Percentiles rank a stretch among this genome's conserved stretches.
These are phyloP conservation scores for Arenaria interpres DNA, from an alignment of 2,113 vertebrate species.

Conservation along the genomic window DNA sequence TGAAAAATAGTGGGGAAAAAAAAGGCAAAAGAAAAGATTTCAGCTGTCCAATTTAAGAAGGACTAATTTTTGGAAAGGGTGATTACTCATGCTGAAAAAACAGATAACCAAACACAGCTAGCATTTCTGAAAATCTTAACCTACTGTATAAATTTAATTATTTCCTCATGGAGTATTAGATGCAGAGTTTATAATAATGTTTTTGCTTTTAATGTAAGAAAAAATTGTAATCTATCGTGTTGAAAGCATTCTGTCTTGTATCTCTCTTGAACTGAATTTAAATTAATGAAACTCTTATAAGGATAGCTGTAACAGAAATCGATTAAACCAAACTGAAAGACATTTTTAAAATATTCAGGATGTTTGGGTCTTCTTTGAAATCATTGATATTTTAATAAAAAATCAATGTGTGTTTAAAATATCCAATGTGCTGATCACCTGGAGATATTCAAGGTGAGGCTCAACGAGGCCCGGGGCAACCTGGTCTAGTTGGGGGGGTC, in stretches of 20 bases:
- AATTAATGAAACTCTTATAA: not conserved
- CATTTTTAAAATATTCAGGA: not conserved
- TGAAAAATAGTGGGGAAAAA: rapidly evolving
- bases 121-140: not conserved
- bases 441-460: no score
- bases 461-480: no score
- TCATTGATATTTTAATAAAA: not conserved
- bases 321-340: not conserved
- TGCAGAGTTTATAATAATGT: not conserved
- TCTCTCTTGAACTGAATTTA: not conserved
- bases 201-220: not conserved
- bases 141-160: not conserved
- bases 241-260: not conserved
- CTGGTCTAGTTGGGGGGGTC: no score
- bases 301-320: not conserved
- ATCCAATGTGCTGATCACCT: not conserved
- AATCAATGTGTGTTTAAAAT: not conserved
- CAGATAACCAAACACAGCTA: not conserved
- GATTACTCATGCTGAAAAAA: not conserved
- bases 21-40: not conserved
- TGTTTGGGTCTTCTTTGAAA: not conserved
- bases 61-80: not conserved
- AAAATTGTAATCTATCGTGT: not conserved
- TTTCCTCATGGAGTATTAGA: not conserved
- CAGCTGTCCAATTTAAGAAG: not conserved